Base-by-base conservation (phyloP, 2,888 invertebrate species). In the Daptonema setosum region DNA sequence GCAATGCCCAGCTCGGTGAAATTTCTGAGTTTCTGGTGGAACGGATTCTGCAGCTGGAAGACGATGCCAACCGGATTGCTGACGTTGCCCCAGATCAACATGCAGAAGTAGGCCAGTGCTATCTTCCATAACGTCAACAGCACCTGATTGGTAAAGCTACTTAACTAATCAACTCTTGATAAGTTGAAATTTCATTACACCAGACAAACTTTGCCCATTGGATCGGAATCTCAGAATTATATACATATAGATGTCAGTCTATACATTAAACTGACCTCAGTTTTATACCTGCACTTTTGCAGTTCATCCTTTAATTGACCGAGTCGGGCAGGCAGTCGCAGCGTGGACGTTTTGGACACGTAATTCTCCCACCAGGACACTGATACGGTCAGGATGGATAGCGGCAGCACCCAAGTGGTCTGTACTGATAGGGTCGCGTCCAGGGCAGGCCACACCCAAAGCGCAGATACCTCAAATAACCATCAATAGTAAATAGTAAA, bases 291-390 rank as follows among this genome's bases (percentile, higher is more conserved):
- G 22, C 41, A 47, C 2, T 45, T 26, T 11, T 45, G 55, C 52
- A 59, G 45, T n/a, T 62, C 61, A 2, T 61, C 59, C 55, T 67
- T 63, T 25, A 67, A 57, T 2, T 61, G 57, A 35, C 65, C 64
- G 56, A 68, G 66, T 55, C 60, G 62, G 28, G 55, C 45, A 17
- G 45, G 45, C 45, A 45, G 45, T 45, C 45, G 45, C n/a, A 45
- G 45, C n/a, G 22, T n/a, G n/a, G 45, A 17, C 45, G 45, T n/a
- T 55, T 67, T 65, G 48, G 70, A 70, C 3, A 82, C 76, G 69
- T 78, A 86, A 71, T 85, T 86, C 69, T 83, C 82, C 85, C 85
- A 86, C 84, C 85, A 87, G 26, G 82, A 81, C 52, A 80, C 74
- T 0, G 85, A 85, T 56, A 81, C 77, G 28, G 84, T 73, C 30